Conservation (phyloP, 1,140 invertebrate genomes). For the Microplitis demolitor region DNA sequence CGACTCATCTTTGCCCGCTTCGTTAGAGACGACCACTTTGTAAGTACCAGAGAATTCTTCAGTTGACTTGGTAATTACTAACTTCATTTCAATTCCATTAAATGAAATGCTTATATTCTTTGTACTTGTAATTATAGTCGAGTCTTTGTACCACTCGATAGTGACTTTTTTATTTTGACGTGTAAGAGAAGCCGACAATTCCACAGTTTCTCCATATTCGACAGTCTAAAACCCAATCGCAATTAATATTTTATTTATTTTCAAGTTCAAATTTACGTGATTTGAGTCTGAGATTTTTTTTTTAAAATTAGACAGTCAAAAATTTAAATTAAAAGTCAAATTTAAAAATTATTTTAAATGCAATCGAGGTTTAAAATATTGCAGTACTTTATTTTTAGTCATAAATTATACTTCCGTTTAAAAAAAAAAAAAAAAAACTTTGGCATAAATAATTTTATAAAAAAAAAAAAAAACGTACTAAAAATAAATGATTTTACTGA, state of each 20-base stretch:
- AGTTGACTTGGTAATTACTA: constrained; percentile 74
- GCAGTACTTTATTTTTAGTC: no score
- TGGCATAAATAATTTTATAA: no score
- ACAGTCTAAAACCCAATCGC: constrained; percentile 55
- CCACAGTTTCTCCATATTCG: constrained; percentile 77
- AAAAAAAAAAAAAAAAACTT: no score
- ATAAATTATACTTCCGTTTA: no score
- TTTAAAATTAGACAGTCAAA: no score
- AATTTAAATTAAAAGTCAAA: no score
- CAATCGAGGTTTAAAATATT: no score
- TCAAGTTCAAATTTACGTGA: no score
- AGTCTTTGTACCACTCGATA: constrained; percentile 86
- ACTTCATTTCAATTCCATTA: constrained; percentile 78
- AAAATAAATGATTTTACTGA: no score
- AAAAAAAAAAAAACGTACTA: no score
- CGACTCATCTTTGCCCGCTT: constrained; percentile 82
- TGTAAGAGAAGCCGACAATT: constrained; percentile 76
- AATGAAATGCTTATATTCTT: constrained; percentile 75
- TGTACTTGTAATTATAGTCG: constrained; percentile 72
- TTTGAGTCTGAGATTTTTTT: no score
- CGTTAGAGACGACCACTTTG: constrained; percentile 80
- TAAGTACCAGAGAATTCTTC: constrained; percentile 76
- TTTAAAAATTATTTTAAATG: no score
- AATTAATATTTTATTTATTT: neutral
- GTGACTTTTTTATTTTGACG: constrained; percentile 77